Percentiles rank a stretch among this genome's conserved stretches.
These are phyloP conservation scores for Stomatorhinus walkeri DNA, from an alignment of 2,797 vertebrate genomes.

Conservation along the genomic window DNA sequence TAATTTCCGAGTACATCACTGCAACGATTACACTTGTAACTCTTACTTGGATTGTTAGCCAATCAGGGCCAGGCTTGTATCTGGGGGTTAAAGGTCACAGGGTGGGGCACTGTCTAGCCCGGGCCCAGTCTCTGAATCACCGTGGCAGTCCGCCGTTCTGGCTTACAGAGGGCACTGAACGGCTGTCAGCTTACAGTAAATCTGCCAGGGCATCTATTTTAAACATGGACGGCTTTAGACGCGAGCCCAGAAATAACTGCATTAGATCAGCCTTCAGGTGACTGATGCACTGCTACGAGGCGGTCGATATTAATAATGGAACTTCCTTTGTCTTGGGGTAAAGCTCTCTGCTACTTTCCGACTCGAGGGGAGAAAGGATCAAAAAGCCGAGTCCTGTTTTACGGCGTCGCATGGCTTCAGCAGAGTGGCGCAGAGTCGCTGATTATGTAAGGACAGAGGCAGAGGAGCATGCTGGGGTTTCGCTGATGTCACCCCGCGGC, in stretches of 20 bases:
- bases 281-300: neutral
- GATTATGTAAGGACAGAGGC: neutral
- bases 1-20: neutral
- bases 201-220: conserved; percentile 29
- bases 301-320: neutral
- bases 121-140: neutral
- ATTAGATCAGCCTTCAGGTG: conserved; percentile 16
- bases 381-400: neutral
- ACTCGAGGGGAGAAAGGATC: neutral
- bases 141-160: neutral
- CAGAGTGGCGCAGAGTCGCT: neutral
- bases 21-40: neutral
- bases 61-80: neutral
- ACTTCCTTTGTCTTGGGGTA: neutral
- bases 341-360: neutral
- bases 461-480: neutral
- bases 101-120: neutral
- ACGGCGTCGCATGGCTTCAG: neutral
- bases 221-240: conserved; percentile 29
- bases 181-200: conserved; percentile 1
- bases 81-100: neutral
- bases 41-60: neutral
- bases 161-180: conserved; percentile 9
- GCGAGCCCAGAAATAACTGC: conserved; percentile 34
- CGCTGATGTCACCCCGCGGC: neutral